Evolutionary conservation across 2,797 vertebrate genomes (phyloP).

Genomic region (Urophycis tenuis): DNA sequence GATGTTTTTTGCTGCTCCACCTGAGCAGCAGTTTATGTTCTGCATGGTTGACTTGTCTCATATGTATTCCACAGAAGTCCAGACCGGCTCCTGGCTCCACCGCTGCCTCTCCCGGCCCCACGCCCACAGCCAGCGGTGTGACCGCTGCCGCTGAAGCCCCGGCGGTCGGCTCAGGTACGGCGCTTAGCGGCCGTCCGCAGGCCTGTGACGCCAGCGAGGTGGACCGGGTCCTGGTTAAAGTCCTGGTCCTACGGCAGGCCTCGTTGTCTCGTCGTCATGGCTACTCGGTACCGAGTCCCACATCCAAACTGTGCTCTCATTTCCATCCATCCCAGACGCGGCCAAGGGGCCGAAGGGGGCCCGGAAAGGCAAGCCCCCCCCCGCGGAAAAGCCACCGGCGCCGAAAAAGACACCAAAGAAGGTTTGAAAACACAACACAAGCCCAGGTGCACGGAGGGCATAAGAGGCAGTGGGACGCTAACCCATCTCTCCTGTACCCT

Average conservation of each 20-base stretch:
- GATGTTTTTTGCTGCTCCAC: no score
- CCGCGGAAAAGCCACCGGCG: conserved; percentile 17
- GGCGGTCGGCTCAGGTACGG: not conserved
- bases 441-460: not conserved
- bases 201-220: not conserved
- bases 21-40: no score
- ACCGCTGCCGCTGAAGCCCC: not conserved
- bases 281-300: not conserved
- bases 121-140: not conserved
- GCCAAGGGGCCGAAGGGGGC: conserved; percentile 32
- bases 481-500: conserved; percentile 25
- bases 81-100: not conserved
- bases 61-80: not conserved
- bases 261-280: not conserved
- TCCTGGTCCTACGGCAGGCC: no score
- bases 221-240: not conserved
- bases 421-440: not conserved
- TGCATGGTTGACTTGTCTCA: not conserved
- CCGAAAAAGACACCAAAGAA: not conserved
- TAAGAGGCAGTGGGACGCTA: not conserved
- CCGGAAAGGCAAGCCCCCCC: conserved; percentile 18
- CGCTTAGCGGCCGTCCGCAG: not conserved
- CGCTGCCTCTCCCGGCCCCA: not conserved
- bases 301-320: not conserved
- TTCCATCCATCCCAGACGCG: conserved; percentile 16